phyloP scores from a whole-genome alignment of 2,113 vertebrate species.

The Psilopsiagon aurifrons region DNA sequence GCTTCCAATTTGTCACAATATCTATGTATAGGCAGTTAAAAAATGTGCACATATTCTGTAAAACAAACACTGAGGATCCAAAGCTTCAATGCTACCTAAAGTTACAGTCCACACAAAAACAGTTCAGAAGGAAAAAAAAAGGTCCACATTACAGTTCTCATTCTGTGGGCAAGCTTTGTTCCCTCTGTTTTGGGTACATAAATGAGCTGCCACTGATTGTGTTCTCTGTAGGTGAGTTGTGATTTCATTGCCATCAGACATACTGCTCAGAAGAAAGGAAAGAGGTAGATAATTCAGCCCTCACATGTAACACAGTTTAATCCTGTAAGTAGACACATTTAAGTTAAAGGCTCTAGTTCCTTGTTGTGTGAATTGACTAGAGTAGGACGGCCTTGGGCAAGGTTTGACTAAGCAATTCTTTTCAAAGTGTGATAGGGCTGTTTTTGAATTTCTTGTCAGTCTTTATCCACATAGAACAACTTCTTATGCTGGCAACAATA shows the following conservation, averaged over 20 bases:
- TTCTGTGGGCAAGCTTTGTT: background rate
- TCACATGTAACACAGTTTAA: background rate
- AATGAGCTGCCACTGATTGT: background rate
- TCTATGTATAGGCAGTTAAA: background rate
- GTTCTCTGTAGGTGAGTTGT: background rate
- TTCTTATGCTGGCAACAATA: background rate
- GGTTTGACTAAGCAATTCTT: background rate
- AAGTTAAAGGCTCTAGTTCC: background rate
- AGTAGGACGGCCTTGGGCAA: background rate
- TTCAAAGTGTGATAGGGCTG: background rate
- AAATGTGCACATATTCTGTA: background rate
- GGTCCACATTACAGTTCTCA: background rate
- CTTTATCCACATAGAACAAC: background rate
- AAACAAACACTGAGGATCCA: background rate
- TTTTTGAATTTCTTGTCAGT: background rate
- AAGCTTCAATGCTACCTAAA: background rate
- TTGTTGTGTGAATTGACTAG: background rate
- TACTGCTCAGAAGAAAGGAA: background rate
- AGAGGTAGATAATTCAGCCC: background rate
- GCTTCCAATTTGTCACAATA: background rate
- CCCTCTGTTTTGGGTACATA: background rate
- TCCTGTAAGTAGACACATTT: background rate
- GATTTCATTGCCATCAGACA: background rate
- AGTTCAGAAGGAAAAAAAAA: background rate
- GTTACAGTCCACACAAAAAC: background rate